Percentiles rank a stretch among this genome's conserved stretches.
Conservation (phyloP, 2,888 invertebrate genomes). For the Scrobipalpa atriplicella region DNA sequence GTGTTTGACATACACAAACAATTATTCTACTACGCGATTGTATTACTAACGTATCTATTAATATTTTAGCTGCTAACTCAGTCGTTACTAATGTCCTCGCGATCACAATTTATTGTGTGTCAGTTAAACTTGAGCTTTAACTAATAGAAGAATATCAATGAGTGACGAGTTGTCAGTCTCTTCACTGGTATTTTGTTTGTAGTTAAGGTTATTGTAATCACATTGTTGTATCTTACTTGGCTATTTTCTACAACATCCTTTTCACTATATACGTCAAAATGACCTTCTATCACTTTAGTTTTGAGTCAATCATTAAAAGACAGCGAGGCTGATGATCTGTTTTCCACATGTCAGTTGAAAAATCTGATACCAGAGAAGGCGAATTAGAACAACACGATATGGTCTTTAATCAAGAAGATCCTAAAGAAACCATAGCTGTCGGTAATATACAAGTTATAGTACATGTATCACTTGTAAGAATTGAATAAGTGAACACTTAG, state of each 20-base stretch:
- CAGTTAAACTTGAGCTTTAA: neutral
- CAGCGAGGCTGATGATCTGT: too few relatives aligned
- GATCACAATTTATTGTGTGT: neutral
- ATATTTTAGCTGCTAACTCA: neutral
- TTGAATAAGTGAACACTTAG: neutral
- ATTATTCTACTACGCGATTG: neutral
- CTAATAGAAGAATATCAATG: neutral
- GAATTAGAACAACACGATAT: too few relatives aligned
- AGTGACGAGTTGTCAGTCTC: neutral
- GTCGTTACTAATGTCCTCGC: neutral
- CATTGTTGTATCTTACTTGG: too few relatives aligned
- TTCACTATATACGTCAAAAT: too few relatives aligned
- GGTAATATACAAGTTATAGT: neutral
- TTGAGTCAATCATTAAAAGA: too few relatives aligned
- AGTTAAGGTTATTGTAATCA: neutral
- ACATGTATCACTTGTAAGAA: too few relatives aligned
- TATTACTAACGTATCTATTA: neutral
- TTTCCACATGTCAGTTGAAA: too few relatives aligned
- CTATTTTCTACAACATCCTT: too few relatives aligned
- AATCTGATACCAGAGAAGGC: too few relatives aligned
- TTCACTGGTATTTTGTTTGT: neutral
- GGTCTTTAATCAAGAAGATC: too few relatives aligned
- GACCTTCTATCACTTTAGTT: too few relatives aligned
- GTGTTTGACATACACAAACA: too few relatives aligned
- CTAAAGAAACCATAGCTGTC: neutral